phyloP scores from a whole-genome alignment of 2,797 vertebrate species.

The Girardinus metallicus region DNA sequence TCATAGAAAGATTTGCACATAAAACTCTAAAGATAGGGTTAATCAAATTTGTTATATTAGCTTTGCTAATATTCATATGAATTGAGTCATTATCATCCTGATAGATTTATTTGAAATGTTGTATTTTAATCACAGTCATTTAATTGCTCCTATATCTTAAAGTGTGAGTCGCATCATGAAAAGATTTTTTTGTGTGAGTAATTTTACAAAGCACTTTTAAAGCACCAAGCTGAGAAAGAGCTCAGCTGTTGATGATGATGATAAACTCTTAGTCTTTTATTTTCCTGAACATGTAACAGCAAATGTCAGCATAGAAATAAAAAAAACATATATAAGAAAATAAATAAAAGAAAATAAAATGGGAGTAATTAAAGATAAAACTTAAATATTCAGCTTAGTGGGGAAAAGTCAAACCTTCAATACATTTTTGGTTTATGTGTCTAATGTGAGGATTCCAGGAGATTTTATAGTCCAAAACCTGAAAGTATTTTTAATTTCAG shows the following conservation, averaged over 20 bases:
- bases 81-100: constrained; percentile 5
- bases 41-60: not conserved
- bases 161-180: not conserved
- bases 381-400: no score
- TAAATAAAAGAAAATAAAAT: no score
- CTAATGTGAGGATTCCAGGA: not conserved
- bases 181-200: not conserved
- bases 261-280: not conserved
- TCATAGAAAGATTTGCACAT: not conserved
- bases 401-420: not conserved
- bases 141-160: not conserved
- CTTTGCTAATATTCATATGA: not conserved
- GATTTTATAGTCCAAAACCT: not conserved
- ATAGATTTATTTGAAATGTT: constrained; percentile 6
- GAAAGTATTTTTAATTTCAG: not conserved
- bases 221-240: not conserved
- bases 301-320: no score
- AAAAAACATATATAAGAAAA: no score
- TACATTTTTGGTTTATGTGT: not conserved
- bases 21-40: not conserved
- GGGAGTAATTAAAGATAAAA: no score
- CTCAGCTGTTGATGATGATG: not conserved
- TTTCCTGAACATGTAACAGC: no score
- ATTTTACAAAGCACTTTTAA: not conserved
- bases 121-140: not conserved